phyloP scores from a whole-genome alignment of 2,113 vertebrate species.

The Cathartes aura region DNA sequence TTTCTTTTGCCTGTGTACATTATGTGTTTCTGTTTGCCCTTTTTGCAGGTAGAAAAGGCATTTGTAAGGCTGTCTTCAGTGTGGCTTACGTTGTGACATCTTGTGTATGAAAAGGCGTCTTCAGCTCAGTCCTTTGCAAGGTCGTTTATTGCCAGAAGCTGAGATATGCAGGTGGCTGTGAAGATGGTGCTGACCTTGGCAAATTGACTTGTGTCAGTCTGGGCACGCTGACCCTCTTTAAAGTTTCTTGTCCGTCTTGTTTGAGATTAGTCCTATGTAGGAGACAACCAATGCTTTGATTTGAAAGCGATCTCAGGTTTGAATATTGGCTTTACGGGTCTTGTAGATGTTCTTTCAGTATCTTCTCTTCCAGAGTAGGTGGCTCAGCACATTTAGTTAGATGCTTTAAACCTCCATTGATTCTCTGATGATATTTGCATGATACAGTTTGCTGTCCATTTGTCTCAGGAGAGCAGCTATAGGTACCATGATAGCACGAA shows the following conservation, averaged over 20 bases:
- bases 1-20: neutral
- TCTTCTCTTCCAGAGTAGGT: neutral
- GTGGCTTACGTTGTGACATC: neutral
- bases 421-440: neutral
- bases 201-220: neutral
- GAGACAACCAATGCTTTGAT: neutral
- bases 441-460: neutral
- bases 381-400: neutral
- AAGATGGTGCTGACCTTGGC: neutral
- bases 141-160: neutral
- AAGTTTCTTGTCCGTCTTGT: neutral
- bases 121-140: neutral
- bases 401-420: neutral
- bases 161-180: neutral
- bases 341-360: neutral
- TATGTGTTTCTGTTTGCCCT: neutral
- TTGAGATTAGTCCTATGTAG: neutral
- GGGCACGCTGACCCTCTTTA: neutral
- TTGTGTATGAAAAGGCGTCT: fast-evolving
- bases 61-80: neutral
- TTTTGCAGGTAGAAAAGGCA: neutral
- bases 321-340: neutral
- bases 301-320: neutral
- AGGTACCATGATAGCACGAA: neutral
- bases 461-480: neutral